Evolutionary conservation across 1,140 invertebrate species (phyloP).

Genomic region (Drosophila sp.): DNA sequence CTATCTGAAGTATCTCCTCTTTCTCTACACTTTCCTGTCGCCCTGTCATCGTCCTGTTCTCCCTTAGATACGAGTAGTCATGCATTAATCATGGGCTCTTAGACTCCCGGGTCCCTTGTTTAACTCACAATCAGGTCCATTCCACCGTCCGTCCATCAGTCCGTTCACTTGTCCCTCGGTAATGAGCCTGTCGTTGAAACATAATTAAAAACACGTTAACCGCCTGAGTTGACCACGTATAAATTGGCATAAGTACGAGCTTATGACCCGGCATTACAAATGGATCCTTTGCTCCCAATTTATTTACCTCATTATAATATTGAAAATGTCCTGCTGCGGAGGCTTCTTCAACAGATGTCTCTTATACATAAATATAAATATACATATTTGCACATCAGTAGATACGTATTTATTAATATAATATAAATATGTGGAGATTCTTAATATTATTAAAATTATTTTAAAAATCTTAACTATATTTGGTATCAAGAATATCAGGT

Average conservation of each 20-base stretch:
- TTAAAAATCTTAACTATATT: background rate
- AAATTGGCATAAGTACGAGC: constrained; percentile 28
- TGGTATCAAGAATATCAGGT: too few species aligned
- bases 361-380: background rate
- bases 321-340: background rate
- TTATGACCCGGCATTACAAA: constrained; percentile 5
- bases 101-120: constrained; percentile 17
- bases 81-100: constrained; percentile 51
- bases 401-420: background rate
- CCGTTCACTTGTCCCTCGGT: background rate
- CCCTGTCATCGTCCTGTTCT: constrained; percentile 6
- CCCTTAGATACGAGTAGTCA: constrained; percentile 10
- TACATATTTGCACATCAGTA: background rate
- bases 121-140: constrained; percentile 12
- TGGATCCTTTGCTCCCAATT: background rate
- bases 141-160: too few species aligned
- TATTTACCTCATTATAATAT: constrained; percentile 1
- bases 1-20: constrained; percentile 1
- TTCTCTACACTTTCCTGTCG: background rate
- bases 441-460: background rate
- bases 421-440: background rate
- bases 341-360: background rate
- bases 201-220: constrained; percentile 70
- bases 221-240: constrained; percentile 41
- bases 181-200: constrained; percentile 61